Conservation (phyloP, 2,888 invertebrate species). For the Cephus pygmeus region DNA sequence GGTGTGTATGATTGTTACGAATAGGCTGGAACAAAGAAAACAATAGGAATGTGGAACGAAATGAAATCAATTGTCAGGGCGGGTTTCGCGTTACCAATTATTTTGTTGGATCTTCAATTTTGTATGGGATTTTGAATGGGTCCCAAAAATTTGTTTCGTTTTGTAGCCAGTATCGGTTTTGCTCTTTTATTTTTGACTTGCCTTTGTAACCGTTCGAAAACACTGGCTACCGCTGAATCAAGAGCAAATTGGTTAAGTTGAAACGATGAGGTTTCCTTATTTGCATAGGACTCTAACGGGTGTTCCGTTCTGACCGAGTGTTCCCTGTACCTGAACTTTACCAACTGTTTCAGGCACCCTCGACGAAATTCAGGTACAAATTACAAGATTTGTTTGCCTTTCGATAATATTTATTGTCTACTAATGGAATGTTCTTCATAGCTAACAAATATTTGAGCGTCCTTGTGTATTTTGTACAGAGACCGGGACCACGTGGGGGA, state of each 20-base stretch:
- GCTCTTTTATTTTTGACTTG: not conserved
- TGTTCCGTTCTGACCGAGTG: slow-evolving; percentile 4
- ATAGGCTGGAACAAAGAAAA: not conserved
- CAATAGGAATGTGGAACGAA: not conserved
- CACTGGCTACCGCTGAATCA: not conserved
- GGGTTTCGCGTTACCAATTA: not conserved
- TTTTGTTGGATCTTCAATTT: not conserved
- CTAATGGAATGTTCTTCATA: slow-evolving; percentile 19
- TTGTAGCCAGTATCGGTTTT: not conserved
- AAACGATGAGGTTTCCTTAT: slow-evolving; percentile 11
- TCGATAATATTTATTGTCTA: slow-evolving; percentile 15
- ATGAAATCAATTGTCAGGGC: not conserved
- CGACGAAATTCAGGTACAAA: slow-evolving; percentile 18
- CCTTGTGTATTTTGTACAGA: slow-evolving; percentile 1
- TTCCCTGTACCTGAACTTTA: slow-evolving; percentile 6
- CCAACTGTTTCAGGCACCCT: slow-evolving; percentile 10
- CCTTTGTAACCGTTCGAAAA: not conserved
- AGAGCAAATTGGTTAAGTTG: slow-evolving; percentile 14
- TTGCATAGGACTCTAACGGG: slow-evolving; percentile 18
- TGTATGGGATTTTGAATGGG: not conserved
- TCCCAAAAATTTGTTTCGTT: not conserved
- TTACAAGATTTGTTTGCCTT: slow-evolving; percentile 18
- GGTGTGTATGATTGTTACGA: not conserved
- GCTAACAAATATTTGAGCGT: slow-evolving; percentile 19
- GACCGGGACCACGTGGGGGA: not conserved